A percentile compares a stretch with the other conserved stretches of the same genome.
phyloP scores from a whole-genome alignment of 2,113 vertebrate genomes.

The Ptychochromis oligacanthus region DNA sequence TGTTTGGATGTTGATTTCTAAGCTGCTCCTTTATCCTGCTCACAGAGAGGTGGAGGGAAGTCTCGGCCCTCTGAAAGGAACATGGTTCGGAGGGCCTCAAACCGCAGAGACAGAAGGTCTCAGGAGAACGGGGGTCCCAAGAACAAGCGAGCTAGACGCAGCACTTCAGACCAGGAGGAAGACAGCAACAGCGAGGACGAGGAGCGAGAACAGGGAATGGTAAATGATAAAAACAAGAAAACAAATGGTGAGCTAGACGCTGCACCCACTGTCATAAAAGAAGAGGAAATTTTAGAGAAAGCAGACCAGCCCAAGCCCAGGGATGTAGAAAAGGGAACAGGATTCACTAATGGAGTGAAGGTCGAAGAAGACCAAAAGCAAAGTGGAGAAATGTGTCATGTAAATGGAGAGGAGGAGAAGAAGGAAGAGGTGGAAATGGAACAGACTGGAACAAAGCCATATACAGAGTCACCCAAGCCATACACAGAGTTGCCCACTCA shows the following conservation, averaged over 20 bases:
- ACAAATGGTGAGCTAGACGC: constrained; percentile 43
- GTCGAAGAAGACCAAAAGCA: constrained; percentile 59
- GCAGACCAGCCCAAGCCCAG: constrained; percentile 81
- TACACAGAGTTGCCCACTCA: constrained; percentile 58
- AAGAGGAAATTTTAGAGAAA: constrained; percentile 29
- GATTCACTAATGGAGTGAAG: constrained; percentile 74
- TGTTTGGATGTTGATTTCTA: background rate
- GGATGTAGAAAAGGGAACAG: constrained; percentile 81
- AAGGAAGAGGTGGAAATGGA: constrained; percentile 66
- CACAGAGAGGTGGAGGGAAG: constrained; percentile 65
- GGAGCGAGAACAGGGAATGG: constrained; percentile 41
- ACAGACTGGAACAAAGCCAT: constrained; percentile 76
- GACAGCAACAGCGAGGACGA: constrained; percentile 74
- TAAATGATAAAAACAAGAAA: constrained; percentile 52
- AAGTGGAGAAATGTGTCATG: background rate
- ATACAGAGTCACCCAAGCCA: constrained; percentile 74
- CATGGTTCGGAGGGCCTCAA: constrained; percentile 56
- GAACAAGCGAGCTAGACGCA: constrained; percentile 66
- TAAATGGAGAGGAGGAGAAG: constrained; percentile 62
- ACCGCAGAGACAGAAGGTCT: constrained; percentile 64
- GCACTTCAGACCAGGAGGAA: constrained; percentile 76
- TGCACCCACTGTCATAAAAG: constrained; percentile 43
- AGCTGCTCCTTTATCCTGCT: background rate
- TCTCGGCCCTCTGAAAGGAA: constrained; percentile 64
- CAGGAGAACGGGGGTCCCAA: constrained; percentile 72